Conservation (phyloP, 2,113 vertebrate genomes). For the Calyptomena viridis region DNA sequence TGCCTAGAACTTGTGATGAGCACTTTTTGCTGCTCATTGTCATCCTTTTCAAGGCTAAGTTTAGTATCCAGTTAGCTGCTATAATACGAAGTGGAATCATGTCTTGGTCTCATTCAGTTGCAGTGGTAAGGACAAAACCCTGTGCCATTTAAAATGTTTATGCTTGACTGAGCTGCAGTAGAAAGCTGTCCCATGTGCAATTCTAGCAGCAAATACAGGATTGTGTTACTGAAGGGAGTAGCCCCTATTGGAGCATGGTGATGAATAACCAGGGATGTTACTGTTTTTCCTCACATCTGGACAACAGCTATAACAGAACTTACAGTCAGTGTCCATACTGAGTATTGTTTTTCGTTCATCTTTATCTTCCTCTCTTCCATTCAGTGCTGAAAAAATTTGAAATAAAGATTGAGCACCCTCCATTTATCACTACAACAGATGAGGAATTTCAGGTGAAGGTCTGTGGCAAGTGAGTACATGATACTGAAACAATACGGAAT, state of each 20-base stretch:
- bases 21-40: not conserved
- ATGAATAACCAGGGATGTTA: not conserved
- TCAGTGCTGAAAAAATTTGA: conserved; percentile 32
- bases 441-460: conserved; percentile 12
- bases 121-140: not conserved
- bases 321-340: not conserved
- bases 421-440: not conserved
- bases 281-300: not conserved
- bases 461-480: conserved; percentile 28
- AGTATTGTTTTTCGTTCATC: not conserved
- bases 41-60: not conserved
- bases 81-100: not conserved
- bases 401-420: not conserved
- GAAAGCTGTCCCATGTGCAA: not conserved
- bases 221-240: not conserved
- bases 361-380: not conserved
- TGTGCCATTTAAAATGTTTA: not conserved
- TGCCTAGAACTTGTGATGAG: not conserved
- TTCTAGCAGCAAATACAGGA: not conserved
- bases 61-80: not conserved
- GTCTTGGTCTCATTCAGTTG: not conserved
- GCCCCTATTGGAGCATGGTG: not conserved
- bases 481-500: too few relatives aligned
- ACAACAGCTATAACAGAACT: not conserved
- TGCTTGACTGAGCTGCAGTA: not conserved